Evolutionary conservation across 2,113 vertebrate species (phyloP).

Genomic region (Apodemus speciosus): DNA sequence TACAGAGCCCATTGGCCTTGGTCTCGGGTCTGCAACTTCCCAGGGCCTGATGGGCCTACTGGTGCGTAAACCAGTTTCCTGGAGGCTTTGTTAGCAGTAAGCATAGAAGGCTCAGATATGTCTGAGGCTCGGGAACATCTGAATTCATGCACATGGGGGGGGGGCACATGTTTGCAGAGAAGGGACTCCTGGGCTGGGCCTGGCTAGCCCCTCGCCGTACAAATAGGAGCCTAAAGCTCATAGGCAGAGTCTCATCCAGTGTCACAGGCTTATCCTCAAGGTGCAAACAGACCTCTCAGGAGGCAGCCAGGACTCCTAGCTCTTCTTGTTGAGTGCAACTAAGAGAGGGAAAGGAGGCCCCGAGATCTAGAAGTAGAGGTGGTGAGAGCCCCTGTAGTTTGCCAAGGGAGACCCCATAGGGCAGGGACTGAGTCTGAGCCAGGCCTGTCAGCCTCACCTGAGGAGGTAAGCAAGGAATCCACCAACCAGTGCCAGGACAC

Average conservation of each 20-base stretch:
- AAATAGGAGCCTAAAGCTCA: background rate
- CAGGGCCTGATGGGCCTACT: background rate
- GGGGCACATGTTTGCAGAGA: background rate
- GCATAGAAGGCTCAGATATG: background rate
- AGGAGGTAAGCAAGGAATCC: constrained; percentile 85
- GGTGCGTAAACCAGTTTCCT: background rate
- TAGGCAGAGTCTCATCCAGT: background rate
- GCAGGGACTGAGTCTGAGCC: background rate
- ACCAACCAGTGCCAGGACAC: constrained; percentile 84
- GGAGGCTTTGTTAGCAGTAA: background rate
- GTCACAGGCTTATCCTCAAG: background rate
- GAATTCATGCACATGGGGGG: background rate
- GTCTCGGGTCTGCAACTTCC: background rate
- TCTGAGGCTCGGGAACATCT: background rate
- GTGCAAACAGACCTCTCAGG: background rate
- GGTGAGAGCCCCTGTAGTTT: background rate
- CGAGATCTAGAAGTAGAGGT: background rate
- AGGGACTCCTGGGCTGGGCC: background rate
- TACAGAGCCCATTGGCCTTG: rapidly evolving
- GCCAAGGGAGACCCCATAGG: background rate
- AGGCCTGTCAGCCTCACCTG: constrained; percentile 84
- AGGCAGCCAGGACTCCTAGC: background rate
- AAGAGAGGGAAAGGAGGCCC: background rate
- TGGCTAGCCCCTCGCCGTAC: background rate
- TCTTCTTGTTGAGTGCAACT: background rate